phyloP scores from a whole-genome alignment of 2,113 vertebrate genomes.

The Ciconia boyciana region DNA sequence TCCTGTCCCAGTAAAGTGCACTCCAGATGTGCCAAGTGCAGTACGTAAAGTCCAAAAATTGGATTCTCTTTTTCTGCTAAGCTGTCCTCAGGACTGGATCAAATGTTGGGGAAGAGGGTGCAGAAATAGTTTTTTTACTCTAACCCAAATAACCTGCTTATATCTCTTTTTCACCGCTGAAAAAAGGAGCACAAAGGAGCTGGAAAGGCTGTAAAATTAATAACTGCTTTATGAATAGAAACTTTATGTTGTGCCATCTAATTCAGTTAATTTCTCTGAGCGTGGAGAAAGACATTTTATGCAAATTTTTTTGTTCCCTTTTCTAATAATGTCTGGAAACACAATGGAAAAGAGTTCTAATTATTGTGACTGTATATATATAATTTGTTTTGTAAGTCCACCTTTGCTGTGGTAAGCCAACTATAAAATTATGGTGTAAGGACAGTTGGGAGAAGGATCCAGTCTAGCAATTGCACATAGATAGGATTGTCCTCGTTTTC shows the following conservation, averaged over 20 bases:
- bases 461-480: neutral
- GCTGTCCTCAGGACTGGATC: neutral
- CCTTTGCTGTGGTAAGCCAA: neutral
- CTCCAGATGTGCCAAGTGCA: neutral
- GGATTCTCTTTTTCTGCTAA: neutral
- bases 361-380: neutral
- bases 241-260: neutral
- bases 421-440: neutral
- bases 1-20: neutral
- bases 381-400: neutral
- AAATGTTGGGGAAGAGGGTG: neutral
- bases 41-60: neutral
- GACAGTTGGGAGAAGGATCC: neutral
- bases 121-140: neutral
- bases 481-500: neutral
- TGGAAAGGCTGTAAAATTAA: neutral
- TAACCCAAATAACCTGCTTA: neutral
- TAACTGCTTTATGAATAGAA: neutral
- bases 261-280: neutral
- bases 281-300: neutral
- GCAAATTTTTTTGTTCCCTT: neutral
- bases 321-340: conserved; percentile 12
- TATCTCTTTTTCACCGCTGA: neutral
- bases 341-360: neutral
- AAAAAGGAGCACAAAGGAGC: neutral